Evolutionary conservation across 1,140 invertebrate species (phyloP).

Genomic region (Aphidius ervi): DNA sequence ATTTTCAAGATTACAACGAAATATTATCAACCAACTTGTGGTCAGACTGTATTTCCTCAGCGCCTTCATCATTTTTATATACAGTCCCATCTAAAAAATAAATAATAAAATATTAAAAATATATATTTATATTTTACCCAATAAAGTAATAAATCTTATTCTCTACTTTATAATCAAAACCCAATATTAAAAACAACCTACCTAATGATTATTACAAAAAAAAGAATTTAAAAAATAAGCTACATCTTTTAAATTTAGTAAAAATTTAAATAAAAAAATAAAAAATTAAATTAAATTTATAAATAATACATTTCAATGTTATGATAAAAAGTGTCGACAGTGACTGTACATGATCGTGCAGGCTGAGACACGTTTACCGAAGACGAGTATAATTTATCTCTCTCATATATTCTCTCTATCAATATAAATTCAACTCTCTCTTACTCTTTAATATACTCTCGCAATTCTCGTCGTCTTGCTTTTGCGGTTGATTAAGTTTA

Average conservation of each 20-base stretch:
- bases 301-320: constrained; percentile 32
- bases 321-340: constrained; percentile 42
- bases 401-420: constrained; percentile 19
- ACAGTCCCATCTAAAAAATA: no score
- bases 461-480: no score
- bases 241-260: no score
- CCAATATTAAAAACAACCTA: no score
- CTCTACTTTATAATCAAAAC: no score
- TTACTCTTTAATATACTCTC: constrained; percentile 11
- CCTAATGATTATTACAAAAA: no score
- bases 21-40: neutral
- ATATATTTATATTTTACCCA: no score
- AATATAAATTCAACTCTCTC: constrained; percentile 22
- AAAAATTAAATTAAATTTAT: neutral
- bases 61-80: no score
- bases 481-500: no score
- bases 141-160: no score
- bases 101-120: no score
- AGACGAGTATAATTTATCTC: constrained; percentile 27
- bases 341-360: constrained; percentile 47
- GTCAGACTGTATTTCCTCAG: neutral
- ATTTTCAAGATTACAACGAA: constrained; percentile 15
- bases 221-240: no score
- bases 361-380: constrained; percentile 47
- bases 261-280: neutral